Base-by-base conservation (phyloP, 2,888 invertebrate genomes). In the Sipha maydis region DNA sequence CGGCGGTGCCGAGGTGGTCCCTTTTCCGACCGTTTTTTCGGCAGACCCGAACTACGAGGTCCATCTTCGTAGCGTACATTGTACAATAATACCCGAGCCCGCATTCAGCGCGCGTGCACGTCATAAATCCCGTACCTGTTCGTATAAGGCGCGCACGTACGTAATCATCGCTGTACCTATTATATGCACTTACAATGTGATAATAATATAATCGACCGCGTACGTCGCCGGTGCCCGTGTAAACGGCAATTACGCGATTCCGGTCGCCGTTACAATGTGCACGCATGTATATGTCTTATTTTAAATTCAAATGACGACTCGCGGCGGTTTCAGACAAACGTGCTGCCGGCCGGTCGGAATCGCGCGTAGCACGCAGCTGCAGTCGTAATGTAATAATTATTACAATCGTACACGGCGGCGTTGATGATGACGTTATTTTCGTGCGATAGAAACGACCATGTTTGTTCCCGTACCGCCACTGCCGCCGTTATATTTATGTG, bases 201-300 rank as follows among this genome's bases (percentile, higher is more conserved):
- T 28, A 79, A 79, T 38, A 79, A 21, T 78, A 56, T 28, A 25
- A 28, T 69, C 9, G 9, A 28, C 11, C 11, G 61, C 7, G 56
- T 61, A 21, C 8, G 71, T 3, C 56, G 69, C 11, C 28, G 7
- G 1, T 21, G 5, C 69, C 11, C 31, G 83, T 75, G 28, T 73
- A 83, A 73, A 83, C 19, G 71, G 54, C 83, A n/a, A 83, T 83
- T 56, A 73, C 34, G 73, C 73, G 73, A 83, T 83, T 56, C 54
- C 83, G 56, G 54, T 73, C 54, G 19, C 71, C 56, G 19, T 56
- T 14, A 5, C 21, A 8, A n/a, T 28, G 25, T 48, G 17, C 67
- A 5, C 31, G 31, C 48, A 28, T 25, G 31, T 17, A 71, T 19
- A 7, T 1, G 73, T 73, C 71, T 75, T 28, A 34, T 73, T 83